These are phyloP conservation scores for Amyelois transitella DNA, from an alignment of 1,140 invertebrate genomes.

Conservation along the genomic window DNA sequence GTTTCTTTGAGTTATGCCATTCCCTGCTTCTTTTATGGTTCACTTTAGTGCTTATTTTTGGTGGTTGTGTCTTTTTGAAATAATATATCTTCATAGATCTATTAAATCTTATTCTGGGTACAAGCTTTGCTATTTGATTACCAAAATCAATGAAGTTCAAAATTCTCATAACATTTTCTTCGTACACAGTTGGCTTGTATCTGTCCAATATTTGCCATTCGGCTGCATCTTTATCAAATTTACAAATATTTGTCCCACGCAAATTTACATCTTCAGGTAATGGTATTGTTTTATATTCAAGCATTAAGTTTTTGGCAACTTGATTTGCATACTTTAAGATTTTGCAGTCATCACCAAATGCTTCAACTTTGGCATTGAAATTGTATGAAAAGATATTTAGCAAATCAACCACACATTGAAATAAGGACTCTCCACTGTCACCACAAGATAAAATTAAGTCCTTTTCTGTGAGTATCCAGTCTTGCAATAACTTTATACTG, in stretches of 20 bases:
- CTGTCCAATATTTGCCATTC: constrained; percentile 79
- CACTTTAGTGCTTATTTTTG: constrained; percentile 52
- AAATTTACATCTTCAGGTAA: constrained; percentile 83
- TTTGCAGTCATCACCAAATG: constrained; percentile 26
- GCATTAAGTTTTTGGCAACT: constrained; percentile 58
- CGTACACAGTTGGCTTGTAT: constrained; percentile 73
- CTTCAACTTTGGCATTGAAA: constrained; percentile 49
- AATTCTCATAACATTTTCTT: constrained; percentile 80
- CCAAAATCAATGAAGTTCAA: constrained; percentile 84
- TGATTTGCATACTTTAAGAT: constrained; percentile 43
- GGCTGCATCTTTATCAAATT: constrained; percentile 78
- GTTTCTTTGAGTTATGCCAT: constrained; percentile 61
- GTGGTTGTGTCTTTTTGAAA: constrained; percentile 47
- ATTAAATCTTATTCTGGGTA: constrained; percentile 77
- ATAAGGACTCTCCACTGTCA: constrained; percentile 62
- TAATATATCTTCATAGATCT: constrained; percentile 69
- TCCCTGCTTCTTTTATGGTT: constrained; percentile 56
- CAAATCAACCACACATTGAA: constrained; percentile 69
- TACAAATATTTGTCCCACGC: constrained; percentile 80
- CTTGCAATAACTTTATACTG: constrained; percentile 59
- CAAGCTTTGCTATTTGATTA: constrained; percentile 78
- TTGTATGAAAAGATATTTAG: constrained; percentile 64
- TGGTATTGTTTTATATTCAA: constrained; percentile 77
- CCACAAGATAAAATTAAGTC: constrained; percentile 70
- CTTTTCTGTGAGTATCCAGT: constrained; percentile 66